Percentiles rank a stretch among this genome's conserved stretches.
Conservation (phyloP, 2,888 invertebrate species). For the Ashinkailepas kermadecensis region DNA sequence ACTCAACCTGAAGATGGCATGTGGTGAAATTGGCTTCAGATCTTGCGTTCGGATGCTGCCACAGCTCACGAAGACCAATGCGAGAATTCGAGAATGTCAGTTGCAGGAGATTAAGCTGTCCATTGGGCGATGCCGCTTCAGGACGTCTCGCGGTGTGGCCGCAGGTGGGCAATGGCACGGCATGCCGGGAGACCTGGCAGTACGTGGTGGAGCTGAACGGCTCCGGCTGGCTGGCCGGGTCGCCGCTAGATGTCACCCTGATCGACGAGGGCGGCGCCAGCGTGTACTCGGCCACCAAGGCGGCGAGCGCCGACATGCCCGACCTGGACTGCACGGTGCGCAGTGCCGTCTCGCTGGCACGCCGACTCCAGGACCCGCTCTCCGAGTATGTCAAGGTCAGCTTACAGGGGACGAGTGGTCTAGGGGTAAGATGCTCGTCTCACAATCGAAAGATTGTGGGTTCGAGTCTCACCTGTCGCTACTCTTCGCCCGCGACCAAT, state of each 20-base stretch:
- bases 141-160: neutral
- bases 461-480: too few relatives aligned
- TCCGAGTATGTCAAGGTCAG: constrained; percentile 83
- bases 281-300: constrained; percentile 78
- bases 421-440: too few relatives aligned
- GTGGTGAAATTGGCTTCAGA: too few relatives aligned
- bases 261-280: constrained; percentile 88
- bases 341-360: constrained; percentile 65
- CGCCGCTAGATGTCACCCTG: constrained; percentile 54
- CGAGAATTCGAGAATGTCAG: too few relatives aligned
- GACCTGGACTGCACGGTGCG: constrained; percentile 73
- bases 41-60: too few relatives aligned
- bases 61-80: too few relatives aligned
- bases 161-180: constrained; percentile 70
- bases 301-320: constrained; percentile 76
- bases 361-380: constrained; percentile 81
- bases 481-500: too few relatives aligned
- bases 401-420: too few relatives aligned
- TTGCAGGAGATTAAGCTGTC: too few relatives aligned
- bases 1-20: too few relatives aligned
- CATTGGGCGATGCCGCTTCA: too few relatives aligned
- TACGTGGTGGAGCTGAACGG: constrained; percentile 58
- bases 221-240: constrained; percentile 35
- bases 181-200: constrained; percentile 76
- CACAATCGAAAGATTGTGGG: too few relatives aligned